Percentiles rank a stretch among this genome's conserved stretches.
These are phyloP conservation scores for Nannoperca australis DNA, from an alignment of 2,797 vertebrate species.

Conservation along the genomic window DNA sequence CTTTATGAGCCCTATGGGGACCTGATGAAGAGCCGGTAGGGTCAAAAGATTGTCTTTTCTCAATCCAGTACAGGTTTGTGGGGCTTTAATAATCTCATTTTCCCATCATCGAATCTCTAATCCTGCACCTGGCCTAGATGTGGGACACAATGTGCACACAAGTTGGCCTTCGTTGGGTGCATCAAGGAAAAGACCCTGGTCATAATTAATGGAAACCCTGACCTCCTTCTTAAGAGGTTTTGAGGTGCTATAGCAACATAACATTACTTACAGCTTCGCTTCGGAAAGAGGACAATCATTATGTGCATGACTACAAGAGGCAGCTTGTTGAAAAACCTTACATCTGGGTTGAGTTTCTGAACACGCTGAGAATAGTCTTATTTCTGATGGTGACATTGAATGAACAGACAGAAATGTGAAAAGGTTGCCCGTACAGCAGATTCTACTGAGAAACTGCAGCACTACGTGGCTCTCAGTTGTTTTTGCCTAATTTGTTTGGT, in stretches of 20 bases:
- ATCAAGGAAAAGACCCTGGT: neutral
- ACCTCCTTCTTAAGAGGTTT: neutral
- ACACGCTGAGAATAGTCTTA: neutral
- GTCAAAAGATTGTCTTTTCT: neutral
- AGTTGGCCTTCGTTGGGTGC: too few species aligned
- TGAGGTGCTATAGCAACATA: neutral
- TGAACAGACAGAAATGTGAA: neutral
- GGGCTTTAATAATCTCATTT: neutral
- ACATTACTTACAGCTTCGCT: neutral
- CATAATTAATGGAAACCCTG: slow-evolving; percentile 11
- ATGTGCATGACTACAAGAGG: neutral
- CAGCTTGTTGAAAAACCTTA: neutral
- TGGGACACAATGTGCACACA: neutral
- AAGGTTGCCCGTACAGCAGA: neutral
- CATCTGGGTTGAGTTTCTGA: neutral
- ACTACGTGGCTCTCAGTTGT: neutral
- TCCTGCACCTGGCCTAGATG: neutral
- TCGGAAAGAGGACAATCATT: neutral
- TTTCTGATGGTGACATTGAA: neutral
- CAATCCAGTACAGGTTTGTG: neutral
- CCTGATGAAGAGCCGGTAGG: too few species aligned
- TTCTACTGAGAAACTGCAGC: neutral
- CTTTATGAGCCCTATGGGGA: neutral
- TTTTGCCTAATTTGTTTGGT: neutral
- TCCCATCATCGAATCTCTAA: neutral